These are phyloP conservation scores for Archivesica marissinica DNA, from an alignment of 1,140 invertebrate species.

Conservation along the genomic window DNA sequence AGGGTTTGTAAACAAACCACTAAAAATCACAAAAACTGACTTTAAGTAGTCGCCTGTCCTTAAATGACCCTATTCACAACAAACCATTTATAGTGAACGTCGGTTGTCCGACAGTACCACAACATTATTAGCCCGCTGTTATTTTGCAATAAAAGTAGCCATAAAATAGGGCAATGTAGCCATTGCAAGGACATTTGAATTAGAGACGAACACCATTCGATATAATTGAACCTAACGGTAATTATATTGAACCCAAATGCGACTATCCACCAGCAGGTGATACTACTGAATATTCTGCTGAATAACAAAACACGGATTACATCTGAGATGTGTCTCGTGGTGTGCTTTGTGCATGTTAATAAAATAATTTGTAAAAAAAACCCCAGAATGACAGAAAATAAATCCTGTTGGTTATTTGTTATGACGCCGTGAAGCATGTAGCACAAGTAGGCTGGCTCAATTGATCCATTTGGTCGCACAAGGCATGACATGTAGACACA, in stretches of 20 bases:
- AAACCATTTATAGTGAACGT: too few species aligned
- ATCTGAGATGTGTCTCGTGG: too few species aligned
- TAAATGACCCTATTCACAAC: conserved; percentile 2
- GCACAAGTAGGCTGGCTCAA: too few species aligned
- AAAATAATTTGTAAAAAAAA: too few species aligned
- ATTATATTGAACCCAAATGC: not conserved
- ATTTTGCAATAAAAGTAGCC: not conserved
- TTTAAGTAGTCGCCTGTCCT: not conserved
- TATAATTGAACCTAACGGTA: not conserved
- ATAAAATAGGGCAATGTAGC: not conserved
- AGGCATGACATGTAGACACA: too few species aligned
- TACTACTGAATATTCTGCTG: too few species aligned
- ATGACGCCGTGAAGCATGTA: too few species aligned
- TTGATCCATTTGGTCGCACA: too few species aligned
- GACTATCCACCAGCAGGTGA: not conserved
- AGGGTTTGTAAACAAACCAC: not conserved
- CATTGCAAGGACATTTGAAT: not conserved
- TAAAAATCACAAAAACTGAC: not conserved
- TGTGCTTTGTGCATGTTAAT: too few species aligned
- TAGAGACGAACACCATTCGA: not conserved
- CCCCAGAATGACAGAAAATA: too few species aligned
- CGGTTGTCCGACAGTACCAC: not conserved
- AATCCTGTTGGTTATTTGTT: too few species aligned
- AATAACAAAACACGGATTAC: too few species aligned
- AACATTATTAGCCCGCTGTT: not conserved